Base-by-base conservation (phyloP, 2,113 vertebrate species). In the Eretmochelys imbricata region DNA sequence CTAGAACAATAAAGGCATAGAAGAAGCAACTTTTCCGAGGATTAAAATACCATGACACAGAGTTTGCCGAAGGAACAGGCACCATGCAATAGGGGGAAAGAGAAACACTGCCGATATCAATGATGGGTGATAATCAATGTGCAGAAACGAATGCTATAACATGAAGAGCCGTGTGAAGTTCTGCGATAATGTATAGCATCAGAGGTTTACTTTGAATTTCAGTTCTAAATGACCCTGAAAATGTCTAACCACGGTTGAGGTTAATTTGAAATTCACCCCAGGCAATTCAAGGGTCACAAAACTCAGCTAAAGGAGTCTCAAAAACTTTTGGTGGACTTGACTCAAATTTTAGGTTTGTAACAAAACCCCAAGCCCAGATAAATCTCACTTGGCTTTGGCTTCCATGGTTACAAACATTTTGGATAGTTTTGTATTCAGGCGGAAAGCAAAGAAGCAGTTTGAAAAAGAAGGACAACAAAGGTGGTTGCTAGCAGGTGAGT, bases 41-140 rank as follows among this genome's bases (percentile, higher is more conserved):
- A 79, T 1, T 0, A 0, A 48, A 51, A 27, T 78, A 27, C 38
- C 75, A 78, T 48, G 75, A 78, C 24, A 29, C 85, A 53, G 89
- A 94, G 25, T 85, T 78, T 57, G 69, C 4, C 5, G 54, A n/a
- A 89, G 27, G 22, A 91, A 85, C 9, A 85, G 90, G 49, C 25
- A 38, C 84, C 49, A 53, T 29, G 24, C 80, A 69, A 54, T 86
- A 42, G 11, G 75, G 27, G 16, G 9, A 92, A 88, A 46, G 65
- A 5, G 25, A 76, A 91, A 20, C 42, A 65, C 27, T 82, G n/a
- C 12, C 59, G 81, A 7, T 38, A 19, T 10, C 22, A 72, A 72
- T 72, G 19, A 72, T 20, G 14, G 19, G 27, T 7, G 12, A 46
- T 90, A 42, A 6, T 50, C 20, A 57, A 80, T 48, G 42, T 80